phyloP scores from a whole-genome alignment of 2,797 vertebrate species.

The Thaleichthys pacificus region DNA sequence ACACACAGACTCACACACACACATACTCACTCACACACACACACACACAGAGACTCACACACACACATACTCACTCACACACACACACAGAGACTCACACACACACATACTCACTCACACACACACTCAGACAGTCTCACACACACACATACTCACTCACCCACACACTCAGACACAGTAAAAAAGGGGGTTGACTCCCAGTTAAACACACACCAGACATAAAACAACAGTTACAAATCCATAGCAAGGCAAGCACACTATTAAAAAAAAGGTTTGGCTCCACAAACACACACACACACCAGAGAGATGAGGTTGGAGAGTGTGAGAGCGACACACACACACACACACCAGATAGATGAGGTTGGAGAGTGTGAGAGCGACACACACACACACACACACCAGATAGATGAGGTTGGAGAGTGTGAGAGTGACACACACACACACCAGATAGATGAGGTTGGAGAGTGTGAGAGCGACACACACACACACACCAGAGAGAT shows the following conservation, averaged over 20 bases:
- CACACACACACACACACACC: too few species aligned
- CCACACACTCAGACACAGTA: neutral
- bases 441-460: too few species aligned
- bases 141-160: neutral
- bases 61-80: neutral
- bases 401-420: too few species aligned
- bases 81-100: neutral
- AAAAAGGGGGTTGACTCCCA: neutral
- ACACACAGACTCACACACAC: constrained; percentile 1
- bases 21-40: neutral
- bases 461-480: too few species aligned
- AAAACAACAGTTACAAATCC: neutral
- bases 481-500: too few species aligned
- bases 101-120: neutral
- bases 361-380: too few species aligned
- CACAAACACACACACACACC: constrained; percentile 44
- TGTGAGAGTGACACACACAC: too few species aligned
- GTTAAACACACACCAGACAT: neutral
- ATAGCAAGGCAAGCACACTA: too few species aligned
- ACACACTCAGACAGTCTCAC: constrained; percentile 4
- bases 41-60: neutral
- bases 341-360: too few species aligned
- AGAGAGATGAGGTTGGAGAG: constrained; percentile 93
- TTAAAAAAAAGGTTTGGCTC: too few species aligned
- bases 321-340: constrained; percentile 73